Base-by-base conservation (phyloP, 2,888 invertebrate species). In the Podabrus alpinus region DNA sequence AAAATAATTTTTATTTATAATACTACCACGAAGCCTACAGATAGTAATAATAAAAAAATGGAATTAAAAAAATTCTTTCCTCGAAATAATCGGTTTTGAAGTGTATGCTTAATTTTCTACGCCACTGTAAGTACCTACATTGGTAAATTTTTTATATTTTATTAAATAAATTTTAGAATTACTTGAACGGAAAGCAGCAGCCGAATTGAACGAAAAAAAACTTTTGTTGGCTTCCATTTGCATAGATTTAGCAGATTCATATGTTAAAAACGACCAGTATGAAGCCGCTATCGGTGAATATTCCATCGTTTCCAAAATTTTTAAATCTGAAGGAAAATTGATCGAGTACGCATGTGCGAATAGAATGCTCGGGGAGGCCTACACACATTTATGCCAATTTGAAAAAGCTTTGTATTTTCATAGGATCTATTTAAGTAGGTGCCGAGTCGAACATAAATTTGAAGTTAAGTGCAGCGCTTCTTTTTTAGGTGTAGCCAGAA, bases 331-430 rank as follows among this genome's bases (percentile, higher is more conserved):
- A 77, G 90, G 91, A 0, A 93, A 94, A 79, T 89, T 89, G 25
- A 88, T 97, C 81, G 94, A 59, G 13, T 59, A n/a, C 15, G 59
- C 59, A 59, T 15, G 59, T 10, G 59, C 59, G 15, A 59, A 59
- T 15, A 89, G 97, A 78, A 95, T 94, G 92, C 92, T 97, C 61
- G 97, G 96, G 3, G 97, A 97, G 88, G 94, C 95, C 87, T 93
- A 92, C 82, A 92, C 93, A 87, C 88, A 92, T 61, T 85, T 95
- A 77, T 92, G 91, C 9, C 91, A 95, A 75, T 96, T 93, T 85
- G 91, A 92, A 70, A 91, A 93, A 82, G 97, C 97, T 45, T 88
- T 96, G 59, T 89, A 92, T 75, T 92, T 95, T 85, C 94, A 95
- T 80, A 91, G 93, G 80, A 90, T 92, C 68, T 94, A 96, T 88